Percentiles rank a stretch among this genome's conserved stretches.
Evolutionary conservation across 1,140 invertebrate genomes (phyloP).

Genomic region (Heliconius hermathena): DNA sequence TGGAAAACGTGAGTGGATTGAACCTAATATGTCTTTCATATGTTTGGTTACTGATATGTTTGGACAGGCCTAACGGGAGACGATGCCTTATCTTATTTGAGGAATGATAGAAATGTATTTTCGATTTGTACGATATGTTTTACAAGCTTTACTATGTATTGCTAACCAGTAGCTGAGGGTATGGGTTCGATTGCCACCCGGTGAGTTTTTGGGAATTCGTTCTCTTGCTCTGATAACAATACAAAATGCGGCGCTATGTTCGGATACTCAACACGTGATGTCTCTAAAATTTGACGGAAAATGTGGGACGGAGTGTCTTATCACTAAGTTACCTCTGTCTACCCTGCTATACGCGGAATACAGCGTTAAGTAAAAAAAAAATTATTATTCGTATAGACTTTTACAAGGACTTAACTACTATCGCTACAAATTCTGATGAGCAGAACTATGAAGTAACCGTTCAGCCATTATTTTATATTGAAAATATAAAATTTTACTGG

Average conservation of each 20-base stretch:
- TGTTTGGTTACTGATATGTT: constrained; percentile 32
- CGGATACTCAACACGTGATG: too few species aligned
- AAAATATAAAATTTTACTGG: background rate
- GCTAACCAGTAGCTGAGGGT: too few species aligned
- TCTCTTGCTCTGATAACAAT: background rate
- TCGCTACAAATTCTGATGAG: too few species aligned
- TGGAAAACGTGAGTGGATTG: background rate
- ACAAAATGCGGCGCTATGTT: too few species aligned
- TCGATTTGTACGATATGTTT: background rate
- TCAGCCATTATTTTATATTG: background rate
- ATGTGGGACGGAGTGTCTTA: too few species aligned
- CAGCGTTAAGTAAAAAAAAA: too few species aligned
- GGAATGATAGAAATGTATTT: background rate
- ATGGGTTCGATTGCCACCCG: background rate
- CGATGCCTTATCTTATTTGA: constrained; percentile 35
- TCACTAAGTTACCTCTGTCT: too few species aligned
- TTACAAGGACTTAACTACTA: too few species aligned
- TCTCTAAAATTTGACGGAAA: background rate
- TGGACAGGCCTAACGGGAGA: constrained; percentile 48
- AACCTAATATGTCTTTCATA: constrained; percentile 12
- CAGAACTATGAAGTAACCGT: background rate
- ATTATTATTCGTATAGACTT: too few species aligned
- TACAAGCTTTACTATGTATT: background rate
- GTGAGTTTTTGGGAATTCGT: too few species aligned
- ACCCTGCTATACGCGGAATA: too few species aligned